A percentile compares a stretch with the other conserved stretches of the same genome.
These are phyloP conservation scores for Polypedilum vanderplanki DNA, from an alignment of 1,140 invertebrate genomes.

Conservation along the genomic window DNA sequence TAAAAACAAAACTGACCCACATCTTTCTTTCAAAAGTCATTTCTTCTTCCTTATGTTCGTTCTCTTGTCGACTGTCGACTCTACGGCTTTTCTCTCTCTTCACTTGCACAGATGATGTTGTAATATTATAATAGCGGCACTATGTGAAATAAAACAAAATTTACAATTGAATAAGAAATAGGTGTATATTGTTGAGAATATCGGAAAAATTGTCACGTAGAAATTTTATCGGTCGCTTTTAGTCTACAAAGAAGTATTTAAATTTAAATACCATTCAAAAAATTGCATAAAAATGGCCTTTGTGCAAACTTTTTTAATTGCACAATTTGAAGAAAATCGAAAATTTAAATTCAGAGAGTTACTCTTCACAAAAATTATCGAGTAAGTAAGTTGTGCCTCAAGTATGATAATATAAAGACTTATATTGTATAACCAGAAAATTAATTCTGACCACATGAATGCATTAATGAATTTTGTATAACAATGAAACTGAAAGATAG, in stretches of 20 bases:
- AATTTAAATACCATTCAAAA: too few relatives aligned
- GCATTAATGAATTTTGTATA: neutral
- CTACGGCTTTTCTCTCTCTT: neutral
- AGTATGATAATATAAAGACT: neutral
- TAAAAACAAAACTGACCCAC: neutral
- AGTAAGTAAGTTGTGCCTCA: neutral
- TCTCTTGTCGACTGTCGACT: neutral
- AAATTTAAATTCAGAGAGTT: slow-evolving; percentile 1
- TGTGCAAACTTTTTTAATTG: neutral
- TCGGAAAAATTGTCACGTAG: neutral
- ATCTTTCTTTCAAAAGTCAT: neutral
- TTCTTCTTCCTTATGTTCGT: neutral
- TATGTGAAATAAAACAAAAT: neutral
- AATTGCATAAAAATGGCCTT: too few relatives aligned
- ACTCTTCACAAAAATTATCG: neutral
- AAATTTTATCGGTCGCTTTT: too few relatives aligned
- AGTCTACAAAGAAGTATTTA: too few relatives aligned
- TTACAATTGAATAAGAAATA: neutral
- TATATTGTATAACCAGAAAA: neutral
- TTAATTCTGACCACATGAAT: neutral
- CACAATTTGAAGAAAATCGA: neutral
- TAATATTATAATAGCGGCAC: neutral
- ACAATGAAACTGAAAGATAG: neutral
- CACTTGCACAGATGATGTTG: neutral
- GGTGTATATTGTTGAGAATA: neutral